Conservation (phyloP, 2,888 invertebrate genomes). For the Amphimallon solstitiale region DNA sequence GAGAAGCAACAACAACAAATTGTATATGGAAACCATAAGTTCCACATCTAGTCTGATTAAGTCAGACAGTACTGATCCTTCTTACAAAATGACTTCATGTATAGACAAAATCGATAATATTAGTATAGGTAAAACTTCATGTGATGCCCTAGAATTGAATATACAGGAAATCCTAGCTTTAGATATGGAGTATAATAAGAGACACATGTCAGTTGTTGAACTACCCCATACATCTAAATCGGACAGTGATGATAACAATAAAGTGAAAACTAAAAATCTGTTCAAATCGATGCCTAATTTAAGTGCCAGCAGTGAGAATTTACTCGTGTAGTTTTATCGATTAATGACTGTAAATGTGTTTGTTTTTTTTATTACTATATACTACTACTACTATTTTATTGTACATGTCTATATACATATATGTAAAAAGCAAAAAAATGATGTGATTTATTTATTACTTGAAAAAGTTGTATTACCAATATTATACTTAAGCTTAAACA, state of each 20-base stretch:
- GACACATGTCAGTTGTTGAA: conserved; percentile 55
- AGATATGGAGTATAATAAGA: conserved; percentile 62
- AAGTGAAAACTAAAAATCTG: conserved; percentile 59
- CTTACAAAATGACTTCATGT: conserved; percentile 33
- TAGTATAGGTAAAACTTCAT: conserved; percentile 51
- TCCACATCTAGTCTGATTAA: conserved; percentile 42
- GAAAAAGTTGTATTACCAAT: conserved; percentile 31
- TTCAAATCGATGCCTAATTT: conserved; percentile 77
- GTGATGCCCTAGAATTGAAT: conserved; percentile 65
- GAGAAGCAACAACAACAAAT: conserved; percentile 24
- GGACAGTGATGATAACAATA: conserved; percentile 52
- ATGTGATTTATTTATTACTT: conserved; percentile 39
- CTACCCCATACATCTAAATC: conserved; percentile 55
- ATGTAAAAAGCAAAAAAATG: conserved; percentile 13
- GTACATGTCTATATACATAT: conserved; percentile 15
- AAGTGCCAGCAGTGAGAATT: conserved; percentile 74
- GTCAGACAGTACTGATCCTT: conserved; percentile 38
- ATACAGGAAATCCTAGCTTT: conserved; percentile 65
- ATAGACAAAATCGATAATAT: conserved; percentile 34
- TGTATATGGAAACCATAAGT: conserved; percentile 39
- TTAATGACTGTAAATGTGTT: conserved; percentile 34
- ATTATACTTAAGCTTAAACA: conserved; percentile 32
- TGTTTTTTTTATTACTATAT: conserved; percentile 29
- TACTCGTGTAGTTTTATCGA: conserved; percentile 62
- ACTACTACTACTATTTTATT: conserved; percentile 20